These are phyloP conservation scores for Tympanoctomys barrerae DNA, from an alignment of 2,797 vertebrate genomes.

Conservation along the genomic window DNA sequence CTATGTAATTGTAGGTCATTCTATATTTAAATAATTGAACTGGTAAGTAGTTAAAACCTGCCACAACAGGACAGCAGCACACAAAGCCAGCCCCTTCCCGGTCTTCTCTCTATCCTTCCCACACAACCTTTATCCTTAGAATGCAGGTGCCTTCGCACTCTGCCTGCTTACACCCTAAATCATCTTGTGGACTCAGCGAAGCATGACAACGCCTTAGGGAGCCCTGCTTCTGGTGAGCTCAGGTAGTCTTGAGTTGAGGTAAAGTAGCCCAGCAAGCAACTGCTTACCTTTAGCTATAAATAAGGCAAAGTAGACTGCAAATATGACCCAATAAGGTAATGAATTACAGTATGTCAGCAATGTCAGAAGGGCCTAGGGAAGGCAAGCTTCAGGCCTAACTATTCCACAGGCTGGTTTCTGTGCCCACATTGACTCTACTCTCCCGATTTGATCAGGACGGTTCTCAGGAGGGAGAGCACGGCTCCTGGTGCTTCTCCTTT, in stretches of 20 bases:
- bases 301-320: not conserved
- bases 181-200: not conserved
- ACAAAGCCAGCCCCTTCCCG: not conserved
- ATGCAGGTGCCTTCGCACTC: not conserved
- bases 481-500: not conserved
- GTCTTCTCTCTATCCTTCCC: too few relatives aligned
- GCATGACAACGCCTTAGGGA: not conserved
- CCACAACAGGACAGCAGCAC: not conserved
- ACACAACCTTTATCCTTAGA: not conserved
- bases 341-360: not conserved
- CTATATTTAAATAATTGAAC: not conserved
- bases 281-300: not conserved
- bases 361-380: not conserved
- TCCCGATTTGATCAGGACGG: not conserved
- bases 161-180: not conserved
- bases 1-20: not conserved
- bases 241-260: not conserved
- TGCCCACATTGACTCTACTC: rapidly evolving
- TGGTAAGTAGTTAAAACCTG: not conserved
- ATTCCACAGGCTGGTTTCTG: not conserved
- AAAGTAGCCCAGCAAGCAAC: not conserved
- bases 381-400: not conserved
- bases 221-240: not conserved
- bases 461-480: not conserved
- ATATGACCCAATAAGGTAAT: not conserved